Evolutionary conservation across 2,888 invertebrate species (phyloP).

Genomic region (Drosophila melanosoma): DNA sequence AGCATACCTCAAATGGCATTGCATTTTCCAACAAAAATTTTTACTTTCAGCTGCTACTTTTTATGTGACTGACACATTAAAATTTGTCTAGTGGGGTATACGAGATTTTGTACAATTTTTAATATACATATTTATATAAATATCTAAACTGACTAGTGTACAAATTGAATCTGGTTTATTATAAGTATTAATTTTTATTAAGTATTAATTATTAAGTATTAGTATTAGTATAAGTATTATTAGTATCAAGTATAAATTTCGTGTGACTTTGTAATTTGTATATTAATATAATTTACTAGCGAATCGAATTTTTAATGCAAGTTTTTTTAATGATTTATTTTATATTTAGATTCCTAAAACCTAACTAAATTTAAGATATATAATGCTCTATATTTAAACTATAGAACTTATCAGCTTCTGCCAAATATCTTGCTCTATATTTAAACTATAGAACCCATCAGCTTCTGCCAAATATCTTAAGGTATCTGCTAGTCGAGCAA

Average conservation of each 20-base stretch:
- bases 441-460: neutral
- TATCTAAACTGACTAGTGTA: neutral
- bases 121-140: too few relatives aligned
- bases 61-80: conserved; percentile 4
- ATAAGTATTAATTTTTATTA: neutral
- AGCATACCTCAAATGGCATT: conserved; percentile 68
- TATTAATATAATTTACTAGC: neutral
- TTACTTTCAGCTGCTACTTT: conserved; percentile 41
- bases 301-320: neutral
- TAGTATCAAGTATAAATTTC: too few relatives aligned
- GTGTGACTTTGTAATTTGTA: neutral
- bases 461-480: neutral
- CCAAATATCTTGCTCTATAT: too few relatives aligned
- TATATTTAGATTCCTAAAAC: neutral
- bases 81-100: neutral
- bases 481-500: conserved; percentile 7
- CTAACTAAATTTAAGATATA: neutral
- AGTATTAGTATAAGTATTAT: too few relatives aligned
- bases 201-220: too few relatives aligned
- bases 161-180: neutral
- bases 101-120: neutral
- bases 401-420: too few relatives aligned
- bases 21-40: conserved; percentile 60
- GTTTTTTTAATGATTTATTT: neutral
- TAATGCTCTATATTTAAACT: too few relatives aligned